Evolutionary conservation across 1,140 invertebrate genomes (phyloP).

Genomic region (Anagrus nilaparvatae): DNA sequence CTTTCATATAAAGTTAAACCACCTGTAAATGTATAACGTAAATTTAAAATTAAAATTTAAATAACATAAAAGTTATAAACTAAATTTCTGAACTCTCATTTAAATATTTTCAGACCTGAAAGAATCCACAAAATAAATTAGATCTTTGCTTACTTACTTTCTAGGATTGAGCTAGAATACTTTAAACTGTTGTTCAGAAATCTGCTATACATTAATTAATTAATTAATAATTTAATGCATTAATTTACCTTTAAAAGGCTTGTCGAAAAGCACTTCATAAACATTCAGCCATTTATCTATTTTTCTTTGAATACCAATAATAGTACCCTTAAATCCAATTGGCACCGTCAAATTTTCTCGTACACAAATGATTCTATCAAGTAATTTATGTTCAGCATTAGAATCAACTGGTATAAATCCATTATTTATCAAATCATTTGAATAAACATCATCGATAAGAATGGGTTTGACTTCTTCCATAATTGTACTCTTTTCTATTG

Average conservation of each 20-base stretch:
- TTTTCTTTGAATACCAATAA: constrained; percentile 57
- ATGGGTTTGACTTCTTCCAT: constrained; percentile 66
- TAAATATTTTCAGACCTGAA: too few species aligned
- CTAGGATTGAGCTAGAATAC: too few species aligned
- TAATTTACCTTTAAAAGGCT: constrained; percentile 48
- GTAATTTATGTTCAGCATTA: constrained; percentile 53
- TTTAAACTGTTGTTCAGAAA: too few species aligned
- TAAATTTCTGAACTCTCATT: neutral
- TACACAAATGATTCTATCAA: constrained; percentile 76
- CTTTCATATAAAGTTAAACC: constrained; percentile 47
- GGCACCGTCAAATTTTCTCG: constrained; percentile 65
- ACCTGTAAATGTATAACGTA: constrained; percentile 34
- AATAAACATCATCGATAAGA: too few species aligned
- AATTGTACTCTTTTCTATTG: constrained; percentile 39
- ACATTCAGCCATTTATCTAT: constrained; percentile 43
- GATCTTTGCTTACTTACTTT: too few species aligned
- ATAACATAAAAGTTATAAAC: too few species aligned
- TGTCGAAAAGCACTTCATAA: constrained; percentile 70
- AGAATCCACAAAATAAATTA: too few species aligned
- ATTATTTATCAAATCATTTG: constrained; percentile 25
- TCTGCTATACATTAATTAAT: too few species aligned
- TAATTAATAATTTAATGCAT: too few species aligned
- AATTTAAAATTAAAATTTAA: too few species aligned
- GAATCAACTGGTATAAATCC: constrained; percentile 50
- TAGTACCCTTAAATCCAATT: constrained; percentile 70